These are phyloP conservation scores for Galeopterus variegatus DNA, from an alignment of 2,113 vertebrate genomes.

Conservation along the genomic window DNA sequence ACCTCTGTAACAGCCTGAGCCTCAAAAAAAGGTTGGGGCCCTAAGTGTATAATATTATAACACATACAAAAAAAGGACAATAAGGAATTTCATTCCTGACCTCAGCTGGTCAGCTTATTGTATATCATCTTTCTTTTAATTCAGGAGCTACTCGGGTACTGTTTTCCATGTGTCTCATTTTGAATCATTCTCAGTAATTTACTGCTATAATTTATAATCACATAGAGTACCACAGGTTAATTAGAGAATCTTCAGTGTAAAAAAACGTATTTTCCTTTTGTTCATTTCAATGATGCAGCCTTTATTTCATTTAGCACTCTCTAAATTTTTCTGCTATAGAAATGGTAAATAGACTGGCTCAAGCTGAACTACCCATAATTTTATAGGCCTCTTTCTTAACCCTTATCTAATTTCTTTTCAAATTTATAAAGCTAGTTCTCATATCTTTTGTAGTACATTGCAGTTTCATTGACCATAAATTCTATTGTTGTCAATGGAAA, in stretches of 20 bases:
- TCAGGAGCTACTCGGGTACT: slow-evolving; percentile 54
- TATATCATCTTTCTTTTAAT: slow-evolving; percentile 62
- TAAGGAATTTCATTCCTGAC: slow-evolving; percentile 66
- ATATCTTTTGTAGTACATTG: slow-evolving; percentile 42
- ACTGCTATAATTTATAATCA: slow-evolving; percentile 79
- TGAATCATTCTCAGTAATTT: slow-evolving; percentile 71
- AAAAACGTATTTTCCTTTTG: slow-evolving; percentile 69
- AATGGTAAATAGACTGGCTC: slow-evolving; percentile 58
- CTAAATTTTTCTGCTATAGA: slow-evolving; percentile 62
- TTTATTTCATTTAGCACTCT: slow-evolving; percentile 71
- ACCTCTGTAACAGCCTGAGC: slow-evolving; percentile 62
- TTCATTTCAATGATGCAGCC: slow-evolving; percentile 30
- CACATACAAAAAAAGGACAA: neutral
- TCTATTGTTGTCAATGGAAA: neutral
- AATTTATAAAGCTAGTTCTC: slow-evolving; percentile 34
- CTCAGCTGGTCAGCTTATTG: slow-evolving; percentile 57
- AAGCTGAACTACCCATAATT: slow-evolving; percentile 50
- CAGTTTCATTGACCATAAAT: slow-evolving; percentile 49
- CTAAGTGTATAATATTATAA: slow-evolving; percentile 60
- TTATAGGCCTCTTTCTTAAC: slow-evolving; percentile 53
- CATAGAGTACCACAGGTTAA: slow-evolving; percentile 76
- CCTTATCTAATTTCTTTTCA: slow-evolving; percentile 50
- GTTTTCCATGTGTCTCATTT: slow-evolving; percentile 71
- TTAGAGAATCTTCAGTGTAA: slow-evolving; percentile 74
- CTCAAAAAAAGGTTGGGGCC: slow-evolving; percentile 52